Percentiles rank a stretch among this genome's conserved stretches.
Conservation (phyloP, 1,140 invertebrate species). For the Rhynchophorus ferrugineus region DNA sequence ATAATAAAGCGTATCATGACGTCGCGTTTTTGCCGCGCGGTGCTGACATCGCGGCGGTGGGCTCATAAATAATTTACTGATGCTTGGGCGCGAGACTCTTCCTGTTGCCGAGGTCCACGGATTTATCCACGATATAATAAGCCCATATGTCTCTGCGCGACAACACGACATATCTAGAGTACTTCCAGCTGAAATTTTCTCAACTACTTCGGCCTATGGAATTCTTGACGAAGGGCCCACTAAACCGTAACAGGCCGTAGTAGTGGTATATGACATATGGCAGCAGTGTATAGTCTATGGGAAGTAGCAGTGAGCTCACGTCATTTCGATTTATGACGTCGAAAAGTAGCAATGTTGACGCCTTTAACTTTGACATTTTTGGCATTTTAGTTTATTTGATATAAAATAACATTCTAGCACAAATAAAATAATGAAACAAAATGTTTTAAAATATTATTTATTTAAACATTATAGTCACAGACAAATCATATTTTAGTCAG, state of each 20-base stretch:
- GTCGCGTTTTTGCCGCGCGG: slow-evolving; percentile 14
- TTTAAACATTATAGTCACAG: too few relatives aligned
- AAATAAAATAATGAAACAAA: too few relatives aligned
- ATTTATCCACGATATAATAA: slow-evolving; percentile 24
- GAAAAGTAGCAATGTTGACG: too few relatives aligned
- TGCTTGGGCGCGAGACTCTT: slow-evolving; percentile 20
- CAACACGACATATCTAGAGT: slow-evolving; percentile 21
- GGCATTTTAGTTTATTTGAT: too few relatives aligned
- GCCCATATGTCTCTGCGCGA: slow-evolving; percentile 22
- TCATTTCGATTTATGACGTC: too few relatives aligned
- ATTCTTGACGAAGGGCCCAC: slow-evolving; percentile 10
- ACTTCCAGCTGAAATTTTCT: slow-evolving; percentile 20
- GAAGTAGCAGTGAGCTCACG: too few relatives aligned
- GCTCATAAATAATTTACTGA: slow-evolving; percentile 21
- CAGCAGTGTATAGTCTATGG: too few relatives aligned
- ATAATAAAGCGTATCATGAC: slow-evolving; percentile 15
- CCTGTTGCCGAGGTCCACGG: slow-evolving; percentile 24
- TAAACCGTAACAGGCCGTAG: neutral
- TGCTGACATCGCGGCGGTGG: slow-evolving; percentile 23
- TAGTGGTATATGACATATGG: neutral
- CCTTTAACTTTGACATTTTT: too few relatives aligned
- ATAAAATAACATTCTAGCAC: too few relatives aligned
- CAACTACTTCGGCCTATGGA: slow-evolving; percentile 6
- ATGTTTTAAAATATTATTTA: too few relatives aligned
- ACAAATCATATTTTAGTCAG: too few relatives aligned